Conservation (phyloP, 2,888 invertebrate genomes). For the Lepidochrysops patricia region DNA sequence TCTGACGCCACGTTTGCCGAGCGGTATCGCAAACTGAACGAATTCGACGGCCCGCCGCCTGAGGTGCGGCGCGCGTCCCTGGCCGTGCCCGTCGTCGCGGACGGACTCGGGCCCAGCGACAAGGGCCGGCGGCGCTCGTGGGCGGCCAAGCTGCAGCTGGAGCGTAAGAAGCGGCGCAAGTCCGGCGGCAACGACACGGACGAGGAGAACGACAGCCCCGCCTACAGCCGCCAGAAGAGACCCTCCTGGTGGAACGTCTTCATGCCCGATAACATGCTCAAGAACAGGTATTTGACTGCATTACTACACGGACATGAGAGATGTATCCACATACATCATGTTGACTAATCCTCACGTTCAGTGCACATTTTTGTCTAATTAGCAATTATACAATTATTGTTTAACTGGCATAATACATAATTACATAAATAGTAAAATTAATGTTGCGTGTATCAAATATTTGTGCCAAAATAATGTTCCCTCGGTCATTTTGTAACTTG, state of each 20-base stretch:
- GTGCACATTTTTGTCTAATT: background rate
- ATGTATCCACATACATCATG: background rate
- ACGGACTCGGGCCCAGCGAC: conserved; percentile 49
- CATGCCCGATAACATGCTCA: conserved; percentile 82
- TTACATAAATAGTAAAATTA: background rate
- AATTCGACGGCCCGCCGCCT: conserved; percentile 58
- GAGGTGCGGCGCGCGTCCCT: conserved; percentile 61
- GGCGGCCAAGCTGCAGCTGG: conserved; percentile 71
- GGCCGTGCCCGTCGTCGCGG: conserved; percentile 51
- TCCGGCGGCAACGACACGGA: conserved; percentile 65
- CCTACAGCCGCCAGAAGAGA: conserved; percentile 79
- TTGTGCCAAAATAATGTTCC: background rate
- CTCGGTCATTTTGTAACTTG: background rate
- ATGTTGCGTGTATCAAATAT: background rate
- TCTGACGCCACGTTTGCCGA: conserved; percentile 66
- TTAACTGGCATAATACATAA: no score
- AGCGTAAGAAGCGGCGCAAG: conserved; percentile 72
- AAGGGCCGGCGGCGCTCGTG: conserved; percentile 78
- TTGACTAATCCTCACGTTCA: background rate
- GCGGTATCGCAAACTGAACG: conserved; percentile 59
- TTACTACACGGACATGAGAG: background rate
- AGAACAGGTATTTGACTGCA: conserved; percentile 73
- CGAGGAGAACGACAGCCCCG: conserved; percentile 55
- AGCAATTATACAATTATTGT: background rate
- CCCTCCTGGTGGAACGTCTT: conserved; percentile 94